Conservation (phyloP, 2,113 vertebrate genomes). For the Tautogolabrus adspersus region DNA sequence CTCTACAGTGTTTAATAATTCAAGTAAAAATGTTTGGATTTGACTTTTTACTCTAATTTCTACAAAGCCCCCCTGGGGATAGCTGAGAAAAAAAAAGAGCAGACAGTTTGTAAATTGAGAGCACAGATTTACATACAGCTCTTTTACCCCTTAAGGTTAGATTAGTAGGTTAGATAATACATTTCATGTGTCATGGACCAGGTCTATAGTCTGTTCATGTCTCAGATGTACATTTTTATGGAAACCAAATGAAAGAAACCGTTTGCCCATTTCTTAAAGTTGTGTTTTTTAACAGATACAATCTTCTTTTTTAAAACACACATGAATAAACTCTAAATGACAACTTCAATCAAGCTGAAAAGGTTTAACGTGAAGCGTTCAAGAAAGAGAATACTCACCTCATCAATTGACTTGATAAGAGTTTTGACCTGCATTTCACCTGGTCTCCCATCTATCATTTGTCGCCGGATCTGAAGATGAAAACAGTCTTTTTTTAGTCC, state of each 20-base stretch:
- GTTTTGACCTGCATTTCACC: slow-evolving; percentile 93
- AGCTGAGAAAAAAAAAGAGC: neutral
- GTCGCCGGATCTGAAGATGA: slow-evolving; percentile 89
- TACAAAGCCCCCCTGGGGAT: too few species aligned
- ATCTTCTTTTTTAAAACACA: neutral
- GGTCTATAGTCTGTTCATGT: neutral
- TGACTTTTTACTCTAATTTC: too few species aligned
- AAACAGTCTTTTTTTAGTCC: neutral
- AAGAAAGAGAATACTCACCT: slow-evolving; percentile 81
- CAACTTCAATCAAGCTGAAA: neutral
- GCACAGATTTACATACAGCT: neutral
- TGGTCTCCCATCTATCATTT: slow-evolving; percentile 94
- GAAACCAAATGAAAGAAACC: neutral
- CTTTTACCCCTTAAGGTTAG: neutral
- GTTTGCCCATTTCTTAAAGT: too few species aligned
- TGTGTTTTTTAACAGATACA: neutral
- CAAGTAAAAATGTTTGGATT: too few species aligned
- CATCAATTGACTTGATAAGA: slow-evolving; percentile 92
- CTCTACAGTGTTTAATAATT: neutral
- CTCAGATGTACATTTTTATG: neutral
- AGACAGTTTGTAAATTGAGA: neutral
- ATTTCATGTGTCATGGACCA: neutral
- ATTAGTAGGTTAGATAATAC: too few species aligned
- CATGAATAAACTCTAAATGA: neutral
- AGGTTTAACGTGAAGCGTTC: neutral